Conservation (phyloP, 23 tunicate genomes). For the Trididemnum clinides region DNA sequence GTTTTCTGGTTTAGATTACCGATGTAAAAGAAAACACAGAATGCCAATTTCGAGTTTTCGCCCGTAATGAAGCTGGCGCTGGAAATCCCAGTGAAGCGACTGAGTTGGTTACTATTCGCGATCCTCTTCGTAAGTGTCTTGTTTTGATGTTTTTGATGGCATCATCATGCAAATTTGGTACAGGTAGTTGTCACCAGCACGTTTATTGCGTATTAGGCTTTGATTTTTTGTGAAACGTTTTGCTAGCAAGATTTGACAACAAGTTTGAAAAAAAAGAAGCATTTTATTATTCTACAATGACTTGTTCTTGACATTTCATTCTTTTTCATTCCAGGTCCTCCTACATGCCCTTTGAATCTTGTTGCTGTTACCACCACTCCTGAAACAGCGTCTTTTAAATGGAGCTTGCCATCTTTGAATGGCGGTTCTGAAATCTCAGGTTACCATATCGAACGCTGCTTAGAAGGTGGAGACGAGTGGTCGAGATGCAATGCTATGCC, state of each 20-base stretch:
- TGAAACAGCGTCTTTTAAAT: slow-evolving; percentile 51
- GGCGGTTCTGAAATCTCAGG: slow-evolving; percentile 85
- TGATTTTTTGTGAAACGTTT: too few relatives aligned
- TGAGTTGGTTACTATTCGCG: slow-evolving; percentile 63
- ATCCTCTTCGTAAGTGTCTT: slow-evolving; percentile 76
- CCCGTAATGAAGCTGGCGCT: slow-evolving; percentile 95
- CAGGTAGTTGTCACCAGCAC: too few relatives aligned
- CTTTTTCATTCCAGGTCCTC: slow-evolving; percentile 69
- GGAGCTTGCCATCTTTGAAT: slow-evolving; percentile 79
- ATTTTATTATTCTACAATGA: too few relatives aligned
- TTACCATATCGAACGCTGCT: slow-evolving; percentile 84
- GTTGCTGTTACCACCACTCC: slow-evolving; percentile 40
- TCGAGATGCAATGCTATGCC: slow-evolving; percentile 80
- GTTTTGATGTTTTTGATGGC: too few relatives aligned
- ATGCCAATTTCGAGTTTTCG: slow-evolving; percentile 85
- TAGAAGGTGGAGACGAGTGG: slow-evolving; percentile 95
- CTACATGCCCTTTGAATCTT: slow-evolving; percentile 69
- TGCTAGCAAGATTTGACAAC: too few relatives aligned
- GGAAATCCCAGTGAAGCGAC: slow-evolving; percentile 77
- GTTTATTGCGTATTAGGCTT: too few relatives aligned
- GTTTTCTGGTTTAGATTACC: slow-evolving; percentile 20
- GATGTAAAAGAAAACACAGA: slow-evolving; percentile 87
- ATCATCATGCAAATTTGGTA: too few relatives aligned
- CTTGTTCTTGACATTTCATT: too few relatives aligned
- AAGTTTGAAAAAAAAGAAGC: too few relatives aligned